Evolutionary conservation across 1,140 invertebrate species (phyloP).

Genomic region (Heterodera schachtii): DNA sequence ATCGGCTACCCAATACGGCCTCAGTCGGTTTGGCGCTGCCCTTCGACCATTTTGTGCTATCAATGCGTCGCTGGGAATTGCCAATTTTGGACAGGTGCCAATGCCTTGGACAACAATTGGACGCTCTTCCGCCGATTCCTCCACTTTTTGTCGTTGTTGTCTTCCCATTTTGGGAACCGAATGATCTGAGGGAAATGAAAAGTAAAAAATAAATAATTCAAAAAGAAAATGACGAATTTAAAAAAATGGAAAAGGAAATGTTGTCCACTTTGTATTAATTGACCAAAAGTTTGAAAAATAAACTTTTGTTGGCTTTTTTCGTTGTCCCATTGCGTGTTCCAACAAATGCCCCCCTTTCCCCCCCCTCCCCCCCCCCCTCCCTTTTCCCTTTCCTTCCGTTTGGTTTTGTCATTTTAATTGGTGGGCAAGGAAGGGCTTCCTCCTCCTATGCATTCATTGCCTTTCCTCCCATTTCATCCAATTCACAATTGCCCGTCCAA

Average conservation of each 20-base stretch:
- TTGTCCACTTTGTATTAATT: background rate
- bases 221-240: no score
- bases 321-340: no score
- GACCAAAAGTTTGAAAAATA: background rate
- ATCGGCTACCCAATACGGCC: slow-evolving; percentile 19
- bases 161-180: background rate
- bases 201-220: no score
- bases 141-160: background rate
- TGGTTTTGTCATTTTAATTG: no score
- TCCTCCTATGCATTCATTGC: background rate
- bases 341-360: no score
- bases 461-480: background rate
- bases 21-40: background rate
- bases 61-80: background rate
- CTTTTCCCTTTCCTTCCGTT: no score
- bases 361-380: no score
- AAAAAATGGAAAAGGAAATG: no score
- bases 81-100: background rate
- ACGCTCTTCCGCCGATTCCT: background rate
- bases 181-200: no score
- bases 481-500: background rate
- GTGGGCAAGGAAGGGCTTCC: no score
- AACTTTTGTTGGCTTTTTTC: no score
- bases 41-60: background rate
- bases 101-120: background rate